Percentiles rank a stretch among this genome's conserved stretches.
Evolutionary conservation across 1,140 invertebrate genomes (phyloP).

Genomic region (Varroa destructor): DNA sequence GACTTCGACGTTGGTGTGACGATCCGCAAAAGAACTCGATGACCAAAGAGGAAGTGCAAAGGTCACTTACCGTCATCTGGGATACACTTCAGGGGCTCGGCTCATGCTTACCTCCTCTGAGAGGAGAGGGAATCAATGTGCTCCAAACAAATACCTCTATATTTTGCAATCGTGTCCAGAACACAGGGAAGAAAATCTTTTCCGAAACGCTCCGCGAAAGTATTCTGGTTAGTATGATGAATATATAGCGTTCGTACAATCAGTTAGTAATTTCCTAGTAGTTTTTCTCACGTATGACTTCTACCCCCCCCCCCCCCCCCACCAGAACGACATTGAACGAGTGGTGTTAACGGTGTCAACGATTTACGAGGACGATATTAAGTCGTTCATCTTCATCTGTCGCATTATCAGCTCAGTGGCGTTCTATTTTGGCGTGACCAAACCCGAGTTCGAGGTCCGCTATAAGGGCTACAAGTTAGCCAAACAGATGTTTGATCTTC

Average conservation of each 20-base stretch:
- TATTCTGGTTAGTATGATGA: constrained; percentile 6
- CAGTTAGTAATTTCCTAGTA: too few species aligned
- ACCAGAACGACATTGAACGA: constrained; percentile 6
- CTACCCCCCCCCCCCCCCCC: background rate
- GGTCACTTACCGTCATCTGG: constrained; percentile 30
- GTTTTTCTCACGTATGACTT: too few species aligned
- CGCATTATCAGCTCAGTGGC: constrained; percentile 51
- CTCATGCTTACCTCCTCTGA: constrained; percentile 4
- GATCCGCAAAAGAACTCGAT: constrained; percentile 34
- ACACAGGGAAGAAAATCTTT: background rate
- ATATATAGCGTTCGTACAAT: too few species aligned
- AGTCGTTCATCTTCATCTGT: constrained; percentile 52
- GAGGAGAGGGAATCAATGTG: background rate
- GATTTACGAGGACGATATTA: constrained; percentile 56
- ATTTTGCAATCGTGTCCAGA: background rate
- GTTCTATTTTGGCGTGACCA: constrained; percentile 45
- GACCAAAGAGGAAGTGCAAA: constrained; percentile 35
- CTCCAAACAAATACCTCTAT: background rate
- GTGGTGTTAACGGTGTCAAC: constrained; percentile 39
- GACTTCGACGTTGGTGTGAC: constrained; percentile 44
- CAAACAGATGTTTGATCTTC: constrained; percentile 39
- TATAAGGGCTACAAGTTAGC: constrained; percentile 49
- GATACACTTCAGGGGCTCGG: background rate
- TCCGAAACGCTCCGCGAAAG: background rate
- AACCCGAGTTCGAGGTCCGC: constrained; percentile 45